These are phyloP conservation scores for Monodelphis domestica DNA, from an alignment of 2,797 vertebrate genomes.

Conservation along the genomic window DNA sequence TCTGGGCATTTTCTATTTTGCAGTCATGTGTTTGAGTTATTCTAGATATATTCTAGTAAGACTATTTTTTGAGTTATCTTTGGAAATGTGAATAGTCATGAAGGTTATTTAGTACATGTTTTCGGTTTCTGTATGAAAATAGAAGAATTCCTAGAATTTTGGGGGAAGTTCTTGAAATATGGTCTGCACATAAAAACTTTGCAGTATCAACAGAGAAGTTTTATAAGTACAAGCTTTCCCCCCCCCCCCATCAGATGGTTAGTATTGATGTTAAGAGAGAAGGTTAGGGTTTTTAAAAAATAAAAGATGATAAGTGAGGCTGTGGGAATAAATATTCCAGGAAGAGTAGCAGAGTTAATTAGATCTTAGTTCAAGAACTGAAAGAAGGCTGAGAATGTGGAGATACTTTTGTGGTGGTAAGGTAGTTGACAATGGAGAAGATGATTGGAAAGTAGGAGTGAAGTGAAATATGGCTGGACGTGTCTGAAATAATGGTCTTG, in stretches of 20 bases:
- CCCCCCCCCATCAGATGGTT: background rate
- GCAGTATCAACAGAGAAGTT: background rate
- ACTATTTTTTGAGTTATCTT: conserved; percentile 28
- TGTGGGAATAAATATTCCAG: background rate
- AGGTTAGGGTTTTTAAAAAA: too few species aligned
- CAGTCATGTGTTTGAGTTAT: background rate
- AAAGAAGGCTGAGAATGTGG: background rate
- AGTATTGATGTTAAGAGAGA: too few species aligned
- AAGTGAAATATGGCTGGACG: background rate
- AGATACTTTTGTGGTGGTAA: background rate
- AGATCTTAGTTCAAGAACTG: background rate
- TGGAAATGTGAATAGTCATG: background rate
- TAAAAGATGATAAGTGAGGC: background rate
- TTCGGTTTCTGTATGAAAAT: background rate
- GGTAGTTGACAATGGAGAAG: background rate
- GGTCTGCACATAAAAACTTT: background rate
- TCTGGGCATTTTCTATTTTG: background rate
- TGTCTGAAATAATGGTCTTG: background rate
- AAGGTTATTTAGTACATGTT: background rate
- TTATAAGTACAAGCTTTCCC: background rate
- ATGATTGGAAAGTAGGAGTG: background rate
- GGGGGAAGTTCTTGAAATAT: background rate
- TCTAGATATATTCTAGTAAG: background rate
- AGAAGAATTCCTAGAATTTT: background rate
- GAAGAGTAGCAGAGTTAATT: background rate